Conservation (phyloP, 2,113 vertebrate genomes). For the Phasianus colchicus region DNA sequence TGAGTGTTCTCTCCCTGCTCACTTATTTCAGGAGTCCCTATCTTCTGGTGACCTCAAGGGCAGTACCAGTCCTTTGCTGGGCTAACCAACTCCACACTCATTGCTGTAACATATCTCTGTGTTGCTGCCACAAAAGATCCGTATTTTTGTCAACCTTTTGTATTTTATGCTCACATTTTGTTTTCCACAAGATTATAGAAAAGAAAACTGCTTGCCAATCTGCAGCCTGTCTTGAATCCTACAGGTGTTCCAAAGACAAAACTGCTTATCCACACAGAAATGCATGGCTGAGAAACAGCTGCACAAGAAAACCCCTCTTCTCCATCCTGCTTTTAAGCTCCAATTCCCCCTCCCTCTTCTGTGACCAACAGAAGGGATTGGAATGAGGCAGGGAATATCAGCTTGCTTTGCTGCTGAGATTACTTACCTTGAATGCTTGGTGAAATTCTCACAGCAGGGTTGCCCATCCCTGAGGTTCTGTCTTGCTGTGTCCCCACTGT, state of each 20-base stretch:
- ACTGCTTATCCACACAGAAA: neutral
- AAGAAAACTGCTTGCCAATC: neutral
- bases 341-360: neutral
- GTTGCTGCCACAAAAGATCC: neutral
- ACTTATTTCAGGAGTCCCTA: rapidly evolving
- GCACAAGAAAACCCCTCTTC: neutral
- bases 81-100: rapidly evolving
- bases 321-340: neutral
- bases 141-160: neutral
- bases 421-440: neutral
- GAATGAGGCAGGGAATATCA: neutral
- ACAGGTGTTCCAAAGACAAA: neutral
- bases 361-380: rapidly evolving
- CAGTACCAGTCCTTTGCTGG: rapidly evolving
- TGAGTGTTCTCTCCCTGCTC: rapidly evolving
- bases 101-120: rapidly evolving
- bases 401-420: neutral
- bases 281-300: neutral
- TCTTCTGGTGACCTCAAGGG: rapidly evolving
- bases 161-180: rapidly evolving
- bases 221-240: neutral
- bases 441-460: neutral
- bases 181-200: neutral
- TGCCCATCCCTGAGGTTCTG: neutral
- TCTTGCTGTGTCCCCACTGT: too few species aligned